Base-by-base conservation (phyloP, 2,888 invertebrate genomes). In the Antitype chi region DNA sequence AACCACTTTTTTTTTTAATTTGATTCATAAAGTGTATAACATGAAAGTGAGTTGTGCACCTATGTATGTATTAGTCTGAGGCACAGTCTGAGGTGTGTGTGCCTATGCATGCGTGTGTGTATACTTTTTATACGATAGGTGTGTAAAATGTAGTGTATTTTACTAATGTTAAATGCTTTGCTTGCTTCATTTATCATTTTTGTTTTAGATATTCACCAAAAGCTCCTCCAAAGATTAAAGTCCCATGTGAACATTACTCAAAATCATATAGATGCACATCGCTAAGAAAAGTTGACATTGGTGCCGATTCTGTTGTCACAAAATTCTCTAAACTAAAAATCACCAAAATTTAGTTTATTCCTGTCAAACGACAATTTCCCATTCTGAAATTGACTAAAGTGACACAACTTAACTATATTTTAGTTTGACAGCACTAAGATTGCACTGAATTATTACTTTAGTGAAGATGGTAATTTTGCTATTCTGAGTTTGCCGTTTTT, bases 201-300 rank as follows among this genome's bases (percentile, higher is more conserved):
- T 70, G 60, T 77, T 74, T 80, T 70, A 74, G 80, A 71, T 80
- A 80, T 74, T 70, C 70, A 70, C 77, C 80, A 74, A 80, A 80
- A 77, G 75, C 69, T 72, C 72, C 76, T 69, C 76, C 76, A 75
- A 72, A 76, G 57, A 73, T 80, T 60, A 73, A 77, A 74, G 47
- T 76, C 57, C 76, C 80, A 73, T 76, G 69, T 76, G 68, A 76
- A 72, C 76, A 77, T 69, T 77, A 77, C 76, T 69, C 76, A 73
- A 77, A 68, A 77, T 78, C 74, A 80, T 76, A 76, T 66, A 78
- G 73, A 74, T 83, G 79, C 79, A 77, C 81, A 70, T 84, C 76
- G 69, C 59, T 81, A 63, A 75, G 75, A 63, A 74, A 78, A 70
- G 75, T 49, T 25, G 81, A 81, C 59, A 84, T n/a, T n/a, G n/a